Conservation (phyloP, 1,140 invertebrate species). For the Dufourea novaeangliae region DNA sequence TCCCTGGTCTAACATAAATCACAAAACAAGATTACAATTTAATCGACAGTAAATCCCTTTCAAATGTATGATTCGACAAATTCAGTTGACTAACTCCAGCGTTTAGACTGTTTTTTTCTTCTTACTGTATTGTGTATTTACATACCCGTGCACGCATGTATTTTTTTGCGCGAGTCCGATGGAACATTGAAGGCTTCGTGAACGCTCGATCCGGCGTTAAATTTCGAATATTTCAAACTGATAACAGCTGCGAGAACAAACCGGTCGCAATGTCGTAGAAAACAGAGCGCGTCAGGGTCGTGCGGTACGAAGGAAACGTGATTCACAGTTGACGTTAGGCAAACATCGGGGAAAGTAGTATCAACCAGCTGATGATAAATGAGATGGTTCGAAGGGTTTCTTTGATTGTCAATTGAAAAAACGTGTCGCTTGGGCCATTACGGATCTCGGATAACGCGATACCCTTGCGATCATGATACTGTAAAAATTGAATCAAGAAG, state of each 20-base stretch:
- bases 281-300: constrained; percentile 31
- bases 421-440: background rate
- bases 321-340: constrained; percentile 62
- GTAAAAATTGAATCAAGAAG: constrained; percentile 6
- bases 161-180: constrained; percentile 5
- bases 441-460: background rate
- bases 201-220: background rate
- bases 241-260: constrained; percentile 23
- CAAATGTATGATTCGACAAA: background rate
- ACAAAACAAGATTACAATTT: background rate
- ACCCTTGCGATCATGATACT: background rate
- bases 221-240: constrained; percentile 6
- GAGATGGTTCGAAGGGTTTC: background rate
- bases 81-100: background rate
- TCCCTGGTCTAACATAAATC: constrained; percentile 75
- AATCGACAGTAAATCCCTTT: background rate
- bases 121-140: background rate
- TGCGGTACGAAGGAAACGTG: constrained; percentile 53
- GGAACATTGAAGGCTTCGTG: background rate
- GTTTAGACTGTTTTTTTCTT: background rate
- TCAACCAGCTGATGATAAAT: constrained; percentile 54
- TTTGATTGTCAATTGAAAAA: constrained; percentile 23
- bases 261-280: background rate
- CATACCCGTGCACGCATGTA: background rate
- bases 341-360: constrained; percentile 15